Evolutionary conservation across 2,888 invertebrate species (phyloP), one percentile per base, ranked within the genome.

Genomic region (Lepetodrilus schrolli): DNA sequence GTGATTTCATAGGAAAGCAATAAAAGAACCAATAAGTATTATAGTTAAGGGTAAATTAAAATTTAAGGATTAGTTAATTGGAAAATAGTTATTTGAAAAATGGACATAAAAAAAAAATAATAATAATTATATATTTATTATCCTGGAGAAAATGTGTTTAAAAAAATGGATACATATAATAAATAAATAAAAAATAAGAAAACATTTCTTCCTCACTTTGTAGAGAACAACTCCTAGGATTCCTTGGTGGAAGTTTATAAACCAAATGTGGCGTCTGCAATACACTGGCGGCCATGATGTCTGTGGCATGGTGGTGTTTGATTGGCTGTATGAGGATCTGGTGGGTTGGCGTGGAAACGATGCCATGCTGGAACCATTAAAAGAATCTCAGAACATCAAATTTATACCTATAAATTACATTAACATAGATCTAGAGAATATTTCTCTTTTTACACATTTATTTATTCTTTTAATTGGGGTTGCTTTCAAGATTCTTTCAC

Each of bases 271-370:
- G 58, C 3, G 17, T 34, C 26, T 3, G 3, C 1, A 7, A 26
- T 26, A 7, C 30, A 34, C 26, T 7, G 30, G 17, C 30, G 30
- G 3, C 34, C 30, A 30, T 58, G 17, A 21, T 30, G 10, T 10
- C 58, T 13, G 58, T 34, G 17, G 34, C 26, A 72, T 84, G 85
- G 30, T 73, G 58, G 0, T 73, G 37, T 71, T 70, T 77, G 70
- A 84, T 70, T 78, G 84, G 84, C 50, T 83, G 82, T 37, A 86
- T 80, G 1, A 82, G 74, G 17, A 84, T 70, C 17, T 84, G 82
- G 58, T 82, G 79, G 4, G 80, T 74, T 26, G 74, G 72, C 2
- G 77, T 13, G n/a, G 80, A 76, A 30, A 86, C 80, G 34, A 86
- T 38, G 3, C 82, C 85, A 37, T 83, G 78, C 85, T 85, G 74